Evolutionary conservation across 2,113 vertebrate species (phyloP).

Genomic region (Embiotoca jacksoni): DNA sequence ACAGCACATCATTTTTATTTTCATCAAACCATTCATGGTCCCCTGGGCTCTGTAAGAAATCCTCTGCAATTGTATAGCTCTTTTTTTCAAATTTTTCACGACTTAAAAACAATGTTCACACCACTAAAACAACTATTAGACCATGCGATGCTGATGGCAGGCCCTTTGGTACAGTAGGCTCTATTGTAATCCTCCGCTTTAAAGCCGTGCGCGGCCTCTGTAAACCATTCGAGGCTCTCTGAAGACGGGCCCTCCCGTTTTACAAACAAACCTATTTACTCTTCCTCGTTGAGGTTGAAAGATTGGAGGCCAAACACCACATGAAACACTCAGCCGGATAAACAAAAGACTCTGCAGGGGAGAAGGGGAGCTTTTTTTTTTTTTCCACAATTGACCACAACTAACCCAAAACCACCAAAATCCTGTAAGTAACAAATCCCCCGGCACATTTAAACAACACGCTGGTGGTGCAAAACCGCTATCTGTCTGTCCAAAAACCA

Average conservation of each 20-base stretch:
- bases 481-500: constrained; percentile 8
- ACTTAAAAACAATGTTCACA: constrained; percentile 20
- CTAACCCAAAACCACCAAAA: constrained; percentile 44
- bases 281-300: constrained; percentile 50
- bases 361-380: constrained; percentile 14
- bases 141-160: not conserved
- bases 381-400: constrained; percentile 21
- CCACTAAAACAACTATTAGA: constrained; percentile 29
- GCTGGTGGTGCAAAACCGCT: constrained; percentile 21
- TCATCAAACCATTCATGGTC: constrained; percentile 34
- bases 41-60: not conserved
- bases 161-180: constrained; percentile 19
- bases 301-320: constrained; percentile 51
- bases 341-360: constrained; percentile 56
- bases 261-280: constrained; percentile 63
- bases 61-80: constrained; percentile 41
- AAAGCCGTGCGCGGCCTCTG: constrained; percentile 33
- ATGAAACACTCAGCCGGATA: constrained; percentile 58
- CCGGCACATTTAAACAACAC: constrained; percentile 16
- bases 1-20: constrained; percentile 29
- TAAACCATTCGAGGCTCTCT: constrained; percentile 44
- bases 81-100: constrained; percentile 17
- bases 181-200: constrained; percentile 45
- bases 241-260: constrained; percentile 29
- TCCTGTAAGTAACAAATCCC: constrained; percentile 19